Base-by-base conservation (phyloP, 2,113 vertebrate genomes). In the Mirza zaza region DNA sequence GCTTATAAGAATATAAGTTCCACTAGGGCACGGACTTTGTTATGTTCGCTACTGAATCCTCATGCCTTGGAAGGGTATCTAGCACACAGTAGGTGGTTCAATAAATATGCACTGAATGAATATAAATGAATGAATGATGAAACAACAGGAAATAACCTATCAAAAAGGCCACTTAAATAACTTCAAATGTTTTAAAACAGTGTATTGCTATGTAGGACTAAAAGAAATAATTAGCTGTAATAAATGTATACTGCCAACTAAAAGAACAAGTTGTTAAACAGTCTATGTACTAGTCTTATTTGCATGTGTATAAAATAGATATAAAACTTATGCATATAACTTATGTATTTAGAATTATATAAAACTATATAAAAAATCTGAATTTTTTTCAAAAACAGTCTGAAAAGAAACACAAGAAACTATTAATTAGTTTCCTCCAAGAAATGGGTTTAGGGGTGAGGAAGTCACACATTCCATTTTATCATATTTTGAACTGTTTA, bases 361-460 rank as follows among this genome's bases (percentile, higher is more conserved):
- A 45, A 93, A 92, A 90, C 52, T 32, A 48, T 15, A 87, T 20
- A 75, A 52, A 67, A 42, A 68, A 52, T 81, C 17, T 52, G 6
- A 80, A 63, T 89, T 96, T 92, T 4, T 88, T 89, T 92, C 79
- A 75, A 61, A 80, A 89, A 75, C 21, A 77, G n/a, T 76, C 59
- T 73, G n/a, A 83, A 96, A 79, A 55, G 29, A 80, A 79, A 71
- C 9, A 57, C 12, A 75, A 61, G 23, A 76, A 91, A 90, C 8
- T 82, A 77, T 23, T 77, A 75, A 50, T 59, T 65, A 84, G 27
- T 85, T 89, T 50, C 34, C 52, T 45, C 59, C 88, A 73, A 71
- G 39, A 94, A 76, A 11, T 65, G 45, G n/a, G 17, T 85, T 84
- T 55, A 63, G 63, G 42, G 61, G 8, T 45, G 3, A 65, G 4